Base-by-base conservation (phyloP, 2,797 vertebrate species). In the Carcharodon carcharias region DNA sequence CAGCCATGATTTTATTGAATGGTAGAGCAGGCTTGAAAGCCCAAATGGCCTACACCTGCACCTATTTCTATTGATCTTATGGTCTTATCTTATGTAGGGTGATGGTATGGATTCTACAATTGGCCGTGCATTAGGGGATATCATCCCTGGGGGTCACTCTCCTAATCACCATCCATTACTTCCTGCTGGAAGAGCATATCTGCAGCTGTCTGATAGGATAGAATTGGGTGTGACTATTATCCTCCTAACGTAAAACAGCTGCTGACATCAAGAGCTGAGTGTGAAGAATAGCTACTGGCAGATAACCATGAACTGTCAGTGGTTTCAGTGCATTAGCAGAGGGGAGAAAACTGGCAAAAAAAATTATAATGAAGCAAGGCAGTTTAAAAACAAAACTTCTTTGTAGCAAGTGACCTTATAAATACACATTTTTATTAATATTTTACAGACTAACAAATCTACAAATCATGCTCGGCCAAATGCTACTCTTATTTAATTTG, bases 361-460 rank as follows among this genome's bases (percentile, higher is more conserved):
- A 50, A 21, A 40, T n/a, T 31, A 28, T 58, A 4, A 77, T 58
- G 67, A 11, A 95, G 58, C 61, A 92, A 92, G 31, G 7, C 26
- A 88, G 65, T 67, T 95, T 45, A 71, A 95, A 95, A 95, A 71
- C 45, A 28, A 95, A 31, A 8, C 28, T 58, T 91, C 56, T 63
- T n/a, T 92, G 31, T 63, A 14, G 40, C 21, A 77, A 21, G 35
- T 50, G 28, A 58, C 16, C 63, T 93, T 23, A 58, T 77, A 77
- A 95, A 18, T 56, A 77, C 14, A 16, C 35, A 95, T 58, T 93
- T 31, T n/a, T 56, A 95, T 95, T 95, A 54, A 73, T 95, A 77
- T 58, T 77, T 95, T 71, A 56, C 94, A 95, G 94, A 77, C 5
- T 77, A 54, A 77, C 28, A 77, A 95, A 56, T 95, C 94, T 54